Conservation (phyloP, 2,888 invertebrate species). For the Eutolmus rufibarbis region DNA sequence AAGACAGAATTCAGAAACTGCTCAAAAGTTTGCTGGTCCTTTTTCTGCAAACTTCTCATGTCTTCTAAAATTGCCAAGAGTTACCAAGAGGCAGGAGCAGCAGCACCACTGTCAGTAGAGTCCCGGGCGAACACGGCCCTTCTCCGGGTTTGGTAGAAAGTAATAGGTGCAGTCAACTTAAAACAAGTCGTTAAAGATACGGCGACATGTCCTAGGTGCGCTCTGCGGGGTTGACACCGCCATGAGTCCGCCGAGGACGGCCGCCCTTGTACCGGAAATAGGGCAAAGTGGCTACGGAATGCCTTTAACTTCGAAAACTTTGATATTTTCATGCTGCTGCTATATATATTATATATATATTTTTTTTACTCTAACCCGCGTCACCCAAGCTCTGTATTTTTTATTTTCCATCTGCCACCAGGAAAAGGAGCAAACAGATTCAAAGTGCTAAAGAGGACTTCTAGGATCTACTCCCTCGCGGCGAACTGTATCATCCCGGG, state of each 20-base stretch:
- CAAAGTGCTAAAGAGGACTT: background rate
- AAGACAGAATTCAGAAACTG: slow-evolving; percentile 25
- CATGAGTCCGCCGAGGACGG: background rate
- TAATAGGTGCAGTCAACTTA: slow-evolving; percentile 14
- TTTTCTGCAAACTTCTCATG: slow-evolving; percentile 9
- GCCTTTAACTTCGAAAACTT: slow-evolving; percentile 7
- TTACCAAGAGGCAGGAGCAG: background rate
- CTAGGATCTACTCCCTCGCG: background rate
- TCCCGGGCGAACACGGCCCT: background rate
- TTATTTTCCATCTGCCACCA: background rate
- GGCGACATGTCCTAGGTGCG: background rate
- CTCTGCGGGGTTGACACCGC: background rate
- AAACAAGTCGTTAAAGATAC: slow-evolving; percentile 21
- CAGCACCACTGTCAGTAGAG: background rate
- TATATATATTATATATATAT: background rate
- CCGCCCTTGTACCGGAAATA: background rate
- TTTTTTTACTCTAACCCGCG: background rate
- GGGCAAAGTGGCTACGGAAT: slow-evolving; percentile 6
- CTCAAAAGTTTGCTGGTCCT: slow-evolving; percentile 5
- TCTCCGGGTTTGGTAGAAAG: background rate
- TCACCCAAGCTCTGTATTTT: background rate
- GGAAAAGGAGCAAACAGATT: background rate
- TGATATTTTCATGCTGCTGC: background rate
- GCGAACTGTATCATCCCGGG: background rate
- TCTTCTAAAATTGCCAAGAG: slow-evolving; percentile 7